phyloP scores from a whole-genome alignment of 2,888 invertebrate species.

The Nesidiocoris tenuis region DNA sequence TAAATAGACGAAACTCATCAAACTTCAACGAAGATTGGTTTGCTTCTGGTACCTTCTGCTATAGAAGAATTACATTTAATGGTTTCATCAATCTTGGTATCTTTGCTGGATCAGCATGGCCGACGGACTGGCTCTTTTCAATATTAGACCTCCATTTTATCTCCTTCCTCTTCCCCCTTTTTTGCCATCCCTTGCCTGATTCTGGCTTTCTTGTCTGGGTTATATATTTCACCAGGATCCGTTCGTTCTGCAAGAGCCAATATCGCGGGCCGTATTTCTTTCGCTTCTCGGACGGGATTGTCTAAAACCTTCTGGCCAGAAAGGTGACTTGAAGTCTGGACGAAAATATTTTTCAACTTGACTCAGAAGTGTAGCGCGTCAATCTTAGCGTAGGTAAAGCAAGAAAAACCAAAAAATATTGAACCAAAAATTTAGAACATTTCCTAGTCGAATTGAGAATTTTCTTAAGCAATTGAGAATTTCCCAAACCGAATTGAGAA shows the following conservation, averaged over 20 bases:
- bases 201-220: background rate
- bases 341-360: background rate
- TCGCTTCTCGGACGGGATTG: background rate
- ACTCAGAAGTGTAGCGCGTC: background rate
- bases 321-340: background rate
- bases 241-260: background rate
- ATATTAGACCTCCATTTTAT: background rate
- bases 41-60: too few relatives aligned
- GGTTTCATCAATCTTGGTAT: background rate
- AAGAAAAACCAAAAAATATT: too few relatives aligned
- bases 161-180: background rate
- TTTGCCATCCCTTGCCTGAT: background rate
- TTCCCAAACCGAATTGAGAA: too few relatives aligned
- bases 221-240: background rate
- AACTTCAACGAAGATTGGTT: too few relatives aligned
- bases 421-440: too few relatives aligned
- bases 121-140: background rate
- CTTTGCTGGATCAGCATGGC: background rate
- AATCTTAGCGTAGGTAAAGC: too few relatives aligned
- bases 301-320: background rate
- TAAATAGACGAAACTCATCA: too few relatives aligned
- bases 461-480: too few relatives aligned
- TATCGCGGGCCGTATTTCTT: background rate
- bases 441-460: too few relatives aligned
- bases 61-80: too few relatives aligned